Base-by-base conservation (phyloP, 1,140 invertebrate genomes). In the Oncopeltus fasciatus region DNA sequence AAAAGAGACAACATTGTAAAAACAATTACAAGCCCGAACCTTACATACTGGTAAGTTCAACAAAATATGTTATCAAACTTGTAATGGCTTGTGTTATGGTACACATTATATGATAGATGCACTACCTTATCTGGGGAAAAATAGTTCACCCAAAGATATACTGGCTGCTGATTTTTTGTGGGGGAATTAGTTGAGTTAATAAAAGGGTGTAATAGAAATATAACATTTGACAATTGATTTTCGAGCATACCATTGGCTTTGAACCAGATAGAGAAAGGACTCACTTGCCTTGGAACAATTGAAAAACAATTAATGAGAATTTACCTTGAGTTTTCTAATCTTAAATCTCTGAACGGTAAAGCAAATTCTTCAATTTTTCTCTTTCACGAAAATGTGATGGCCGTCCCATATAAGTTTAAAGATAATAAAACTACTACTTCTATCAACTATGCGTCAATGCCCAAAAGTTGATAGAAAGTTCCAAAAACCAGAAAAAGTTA, bases 61-160 rank as follows among this genome's bases (percentile, higher is more conserved):
- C 58, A 68, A 70, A 64, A 44, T 69, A 57, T 66, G 77, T 76
- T 1, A 66, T 78, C 27, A 76, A 77, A 70, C 68, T 76, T 46
- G 38, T 69, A 29, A 67, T 64, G 46, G 63, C 73, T 18, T 69
- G 67, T 20, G 70, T 74, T 66, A 70, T 26, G 49, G 44, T 57
- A 71, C 66, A 11, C 66, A 68, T 31, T 74, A 75, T 59, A 60
- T 73, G 44, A 60, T 69, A 14, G 70, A 72, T 68, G 69, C 65
- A 11, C 69, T 70, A 59, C 67, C 72, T 27, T 74, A 74, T 60
- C 44, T 65, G 11, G 71, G 72, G 31, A 74, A 73, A 70, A 60
- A 65, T 51, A 60, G 53, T 8, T 43, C 64, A 56, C 60, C 57
- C 18, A n/a, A n/a, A 51, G 51, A 56, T 44, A 51, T 16, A 57